Evolutionary conservation across 2,113 vertebrate genomes (phyloP), one percentile per base, ranked within the genome.

Genomic region (Aspidoscelis tigris): DNA sequence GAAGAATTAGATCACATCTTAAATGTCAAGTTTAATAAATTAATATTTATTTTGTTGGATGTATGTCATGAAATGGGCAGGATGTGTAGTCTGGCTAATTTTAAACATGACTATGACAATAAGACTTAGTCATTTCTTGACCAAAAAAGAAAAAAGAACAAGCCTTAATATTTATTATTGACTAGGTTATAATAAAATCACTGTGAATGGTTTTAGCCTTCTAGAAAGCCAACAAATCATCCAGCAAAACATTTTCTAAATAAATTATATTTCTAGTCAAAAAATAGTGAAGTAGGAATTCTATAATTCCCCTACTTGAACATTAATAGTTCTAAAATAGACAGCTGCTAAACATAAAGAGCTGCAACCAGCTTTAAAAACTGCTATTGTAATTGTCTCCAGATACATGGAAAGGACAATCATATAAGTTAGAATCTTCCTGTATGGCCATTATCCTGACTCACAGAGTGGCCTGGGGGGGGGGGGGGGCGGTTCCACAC

Each of bases 1-100:
- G 93, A 90, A 90, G 89, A 85, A 89, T 92, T 95, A 90, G 93
- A 94, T 92, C 89, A 90, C 78, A 55, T 84, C 86, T 85, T 90
- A 93, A 93, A 90, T 92, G 91, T 95, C 94, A 93, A 85, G 88
- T 90, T 92, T 91, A 90, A 84, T 91, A 86, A 90, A 92, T 93
- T 94, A 94, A 92, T 93, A 93, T 93, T 93, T 91, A 93, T 90
- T 80, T 89, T 69, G 81, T 78, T 94, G 92, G 88, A 93, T 88
- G 61, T 84, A 89, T 93, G 93, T 90, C 91, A 92, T 92, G 91
- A 93, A 92, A 91, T 78, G 86, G 82, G 92, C 90, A 92, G 93
- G 92, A 94, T 92, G 87, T 91, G 76, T 87, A 89, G 87, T 88
- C 90, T 80, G 86, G 88, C 89, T 89, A 90, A 89, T 84, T 78